phyloP scores from a whole-genome alignment of 1,140 invertebrate species.

The Choristoneura fumiferana region DNA sequence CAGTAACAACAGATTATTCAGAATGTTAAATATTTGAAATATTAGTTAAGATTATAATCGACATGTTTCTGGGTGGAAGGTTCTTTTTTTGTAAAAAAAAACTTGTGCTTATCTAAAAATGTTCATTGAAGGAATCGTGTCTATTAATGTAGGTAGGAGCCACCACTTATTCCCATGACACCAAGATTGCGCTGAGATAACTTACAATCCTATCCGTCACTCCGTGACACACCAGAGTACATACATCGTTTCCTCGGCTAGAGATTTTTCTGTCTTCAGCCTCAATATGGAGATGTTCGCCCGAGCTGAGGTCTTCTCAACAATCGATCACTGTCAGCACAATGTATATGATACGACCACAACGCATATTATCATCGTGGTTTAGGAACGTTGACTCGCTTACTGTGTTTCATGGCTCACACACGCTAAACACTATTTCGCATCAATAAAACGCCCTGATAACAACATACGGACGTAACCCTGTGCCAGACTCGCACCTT shows the following conservation, averaged over 20 bases:
- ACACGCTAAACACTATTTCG: conserved; percentile 46
- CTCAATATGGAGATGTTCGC: conserved; percentile 58
- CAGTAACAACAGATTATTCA: too few species aligned
- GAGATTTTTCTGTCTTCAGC: conserved; percentile 53
- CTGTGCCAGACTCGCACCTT: conserved; percentile 34
- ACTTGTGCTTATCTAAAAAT: too few species aligned
- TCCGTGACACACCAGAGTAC: conserved; percentile 46
- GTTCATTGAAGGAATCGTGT: too few species aligned
- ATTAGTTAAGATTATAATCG: too few species aligned
- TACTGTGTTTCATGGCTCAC: conserved; percentile 52
- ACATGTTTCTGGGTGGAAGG: too few species aligned
- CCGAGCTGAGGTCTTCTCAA: conserved; percentile 59
- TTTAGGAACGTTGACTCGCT: conserved; percentile 59
- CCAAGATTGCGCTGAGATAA: conserved; percentile 35
- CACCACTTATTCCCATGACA: too few species aligned
- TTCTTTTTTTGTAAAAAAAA: too few species aligned
- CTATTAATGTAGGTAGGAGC: too few species aligned
- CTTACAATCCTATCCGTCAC: conserved; percentile 52
- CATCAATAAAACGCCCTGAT: conserved; percentile 47
- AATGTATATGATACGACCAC: conserved; percentile 33
- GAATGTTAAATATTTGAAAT: too few species aligned
- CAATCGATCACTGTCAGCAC: conserved; percentile 71
- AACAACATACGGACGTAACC: conserved; percentile 41
- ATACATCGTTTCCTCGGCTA: conserved; percentile 38
- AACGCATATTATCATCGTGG: conserved; percentile 53